phyloP scores from a whole-genome alignment of 2,888 invertebrate species.

The Cerastis rubricosa region DNA sequence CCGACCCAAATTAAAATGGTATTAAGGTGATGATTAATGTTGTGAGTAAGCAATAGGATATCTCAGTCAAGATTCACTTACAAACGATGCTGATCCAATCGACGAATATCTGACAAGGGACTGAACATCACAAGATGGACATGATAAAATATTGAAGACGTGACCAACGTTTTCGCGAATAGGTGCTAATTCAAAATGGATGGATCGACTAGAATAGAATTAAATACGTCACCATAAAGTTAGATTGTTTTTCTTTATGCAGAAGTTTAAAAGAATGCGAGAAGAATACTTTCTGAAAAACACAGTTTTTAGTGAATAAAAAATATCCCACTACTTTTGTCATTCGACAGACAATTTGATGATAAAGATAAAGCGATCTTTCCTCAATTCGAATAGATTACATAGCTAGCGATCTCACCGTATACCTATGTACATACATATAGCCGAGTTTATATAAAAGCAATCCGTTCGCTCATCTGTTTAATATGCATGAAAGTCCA shows the following conservation, averaged over 20 bases:
- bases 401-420: background rate
- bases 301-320: background rate
- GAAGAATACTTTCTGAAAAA: background rate
- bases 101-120: conserved; percentile 4
- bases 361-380: background rate
- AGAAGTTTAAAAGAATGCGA: background rate
- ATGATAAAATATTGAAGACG: conserved; percentile 7
- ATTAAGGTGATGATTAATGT: background rate
- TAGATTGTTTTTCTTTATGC: background rate
- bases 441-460: background rate
- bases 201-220: background rate
- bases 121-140: conserved; percentile 1
- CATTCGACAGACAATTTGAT: background rate
- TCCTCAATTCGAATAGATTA: background rate
- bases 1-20: background rate
- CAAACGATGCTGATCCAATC: conserved; percentile 11
- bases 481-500: background rate
- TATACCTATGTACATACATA: background rate
- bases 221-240: background rate
- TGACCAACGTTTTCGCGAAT: conserved; percentile 33
- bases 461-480: background rate
- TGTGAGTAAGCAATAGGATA: background rate
- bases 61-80: conserved; percentile 5
- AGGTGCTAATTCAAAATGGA: conserved; percentile 20
- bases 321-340: background rate